Base-by-base conservation (phyloP, 2,113 vertebrate genomes). In the Barbus barbus region DNA sequence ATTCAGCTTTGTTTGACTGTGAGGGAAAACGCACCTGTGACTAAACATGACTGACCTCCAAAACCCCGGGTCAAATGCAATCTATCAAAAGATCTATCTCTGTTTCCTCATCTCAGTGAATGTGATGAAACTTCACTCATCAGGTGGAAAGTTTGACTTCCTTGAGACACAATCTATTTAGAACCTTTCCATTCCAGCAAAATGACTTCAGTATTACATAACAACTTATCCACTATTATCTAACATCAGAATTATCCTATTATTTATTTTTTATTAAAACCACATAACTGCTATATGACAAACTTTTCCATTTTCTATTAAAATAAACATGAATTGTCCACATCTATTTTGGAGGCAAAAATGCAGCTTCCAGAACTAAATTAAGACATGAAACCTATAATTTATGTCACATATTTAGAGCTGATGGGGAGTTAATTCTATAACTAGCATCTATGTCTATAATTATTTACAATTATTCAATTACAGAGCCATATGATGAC, bases 1-100 rank as follows among this genome's bases (percentile, higher is more conserved):
- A 85, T 86, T 89, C 89, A 71, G 67, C 24, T 77, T 67, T 46
- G 67, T 73, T 56, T 71, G 46, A n/a, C 46, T 56, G 12, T 26
- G 67, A 77, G 82, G 28, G 13, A 6, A 53, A 63, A 38, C 5
- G 24, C 74, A 69, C 83, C 60, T 84, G 74, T 75, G 60, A 9
- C 61, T 46, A 41, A 67, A 78, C 46, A 78, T 13, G 20, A 22
- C 6, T 71, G 16, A 22, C 41, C 38, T n/a, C 61, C 26, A 77
- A n/a, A 53, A 48, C 38, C 22, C 33, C 0, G n/a, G 80, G 79
- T 81, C 79, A 81, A 38, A 72, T 36, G n/a, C n/a, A n/a, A n/a
- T n/a, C 46, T 3, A 14, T 71, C 20, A 69, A 72, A 72, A 48
- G 33, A 73, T n/a, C n/a, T 51, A 41, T 26, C 69, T 60, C 38